Conservation (phyloP, 1,140 invertebrate species). For the Plectrocnemia conspersa region DNA sequence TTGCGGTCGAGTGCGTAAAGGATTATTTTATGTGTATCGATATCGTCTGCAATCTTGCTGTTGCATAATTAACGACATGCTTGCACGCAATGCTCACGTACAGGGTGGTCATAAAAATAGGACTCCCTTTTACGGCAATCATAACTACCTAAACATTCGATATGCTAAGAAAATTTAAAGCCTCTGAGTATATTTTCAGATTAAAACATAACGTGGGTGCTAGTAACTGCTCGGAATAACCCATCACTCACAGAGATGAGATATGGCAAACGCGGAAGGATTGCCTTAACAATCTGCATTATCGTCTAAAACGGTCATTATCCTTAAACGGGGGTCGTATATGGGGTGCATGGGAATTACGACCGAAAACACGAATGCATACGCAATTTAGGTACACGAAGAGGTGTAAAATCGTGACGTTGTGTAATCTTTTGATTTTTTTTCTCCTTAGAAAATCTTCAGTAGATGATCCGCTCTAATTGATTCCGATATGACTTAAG, state of each 20-base stretch:
- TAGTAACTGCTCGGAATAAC: slow-evolving; percentile 16
- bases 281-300: slow-evolving; percentile 16
- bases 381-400: background rate
- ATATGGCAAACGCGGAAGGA: slow-evolving; percentile 21
- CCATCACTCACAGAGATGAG: slow-evolving; percentile 17
- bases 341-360: slow-evolving; percentile 12
- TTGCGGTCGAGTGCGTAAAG: background rate
- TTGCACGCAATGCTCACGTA: background rate
- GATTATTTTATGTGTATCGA: background rate
- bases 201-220: slow-evolving; percentile 12
- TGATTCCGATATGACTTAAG: slow-evolving; percentile 8
- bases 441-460: background rate
- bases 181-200: slow-evolving; percentile 12
- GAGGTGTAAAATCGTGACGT: background rate
- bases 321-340: slow-evolving; percentile 10
- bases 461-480: slow-evolving; percentile 6
- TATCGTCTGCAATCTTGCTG: background rate
- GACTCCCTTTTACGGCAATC: background rate
- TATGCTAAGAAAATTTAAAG: slow-evolving; percentile 12
- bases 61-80: background rate
- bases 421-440: background rate
- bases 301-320: slow-evolving; percentile 16
- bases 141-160: background rate
- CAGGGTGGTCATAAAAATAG: background rate
- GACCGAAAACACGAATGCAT: slow-evolving; percentile 1